Evolutionary conservation across 2,113 vertebrate genomes (phyloP), one percentile per base, ranked within the genome.

Genomic region (Oncorhynchus tshawytscha): DNA sequence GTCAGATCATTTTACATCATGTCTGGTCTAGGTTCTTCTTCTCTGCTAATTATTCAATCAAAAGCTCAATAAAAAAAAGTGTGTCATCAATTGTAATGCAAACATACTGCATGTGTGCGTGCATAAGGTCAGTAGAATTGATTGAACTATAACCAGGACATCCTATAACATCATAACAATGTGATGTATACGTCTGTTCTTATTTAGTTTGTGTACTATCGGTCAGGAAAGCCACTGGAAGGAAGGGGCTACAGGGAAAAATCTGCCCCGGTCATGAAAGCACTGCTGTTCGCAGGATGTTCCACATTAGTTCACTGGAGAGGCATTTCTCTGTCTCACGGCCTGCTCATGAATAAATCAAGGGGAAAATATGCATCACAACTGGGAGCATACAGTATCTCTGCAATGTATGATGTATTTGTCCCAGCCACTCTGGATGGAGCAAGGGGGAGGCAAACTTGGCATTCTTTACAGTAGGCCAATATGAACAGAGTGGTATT

Each of bases 211-310:
- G 60, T 31, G 8, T 45, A 45, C 15, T 12, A 48, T 66, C 20
- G 45, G 54, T 87, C 66, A 65, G 76, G 74, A 67, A 80, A 73
- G 25, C 68, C 48, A 34, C 81, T 82, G 84, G 86, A 87, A 73
- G 18, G 27, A 9, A 31, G 71, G 73, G 51, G 75, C 39, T 45
- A 45, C 22, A 73, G 78, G 78, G 79, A 79, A 74, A 75, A 81
- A 75, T 77, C 65, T 31, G 59, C 27, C 3, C 60, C 13, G 49
- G 22, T 39, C 79, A 81, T 69, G 79, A 78, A 67, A 83, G 71
- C 22, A 78, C 73, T 82, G 77, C 84, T 84, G 45, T 86, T 78
- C 74, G 75, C 75, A 73, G 72, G 45, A 86, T 82, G 81, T 88
- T 85, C 85, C 51, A 62, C 81, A 86, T 62, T 45, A 86, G 20